These are phyloP conservation scores for Bombus cullumanus DNA, from an alignment of 1,140 invertebrate genomes.

Conservation along the genomic window DNA sequence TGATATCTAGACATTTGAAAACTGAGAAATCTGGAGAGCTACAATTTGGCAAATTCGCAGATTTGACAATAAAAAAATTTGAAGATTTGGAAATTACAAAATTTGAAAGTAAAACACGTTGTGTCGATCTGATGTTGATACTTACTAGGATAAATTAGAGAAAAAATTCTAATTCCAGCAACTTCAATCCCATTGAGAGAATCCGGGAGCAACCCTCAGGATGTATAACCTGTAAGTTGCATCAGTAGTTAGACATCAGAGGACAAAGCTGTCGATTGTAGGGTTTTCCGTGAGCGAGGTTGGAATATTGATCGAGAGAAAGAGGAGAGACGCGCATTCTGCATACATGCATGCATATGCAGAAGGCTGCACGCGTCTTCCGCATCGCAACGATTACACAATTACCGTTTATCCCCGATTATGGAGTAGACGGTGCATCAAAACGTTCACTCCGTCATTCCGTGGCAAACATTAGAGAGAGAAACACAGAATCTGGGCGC, in stretches of 20 bases:
- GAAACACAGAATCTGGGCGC: background rate
- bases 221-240: background rate
- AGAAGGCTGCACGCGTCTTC: conserved; percentile 43
- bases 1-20: too few relatives aligned
- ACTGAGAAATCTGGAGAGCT: too few relatives aligned
- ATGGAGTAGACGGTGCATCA: conserved; percentile 53
- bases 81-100: background rate
- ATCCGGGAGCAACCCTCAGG: background rate
- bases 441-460: conserved; percentile 51
- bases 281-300: background rate
- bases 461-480: background rate
- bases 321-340: background rate
- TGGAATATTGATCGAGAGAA: background rate
- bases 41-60: too few relatives aligned
- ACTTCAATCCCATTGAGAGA: background rate
- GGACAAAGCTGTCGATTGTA: background rate
- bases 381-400: conserved; percentile 63
- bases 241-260: background rate
- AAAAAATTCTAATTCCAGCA: background rate
- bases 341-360: background rate
- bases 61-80: too few relatives aligned
- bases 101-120: background rate
- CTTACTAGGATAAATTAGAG: background rate
- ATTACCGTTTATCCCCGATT: conserved; percentile 68
- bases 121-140: background rate